These are phyloP conservation scores for Zygaena filipendulae DNA, from an alignment of 2,888 invertebrate species.

Conservation along the genomic window DNA sequence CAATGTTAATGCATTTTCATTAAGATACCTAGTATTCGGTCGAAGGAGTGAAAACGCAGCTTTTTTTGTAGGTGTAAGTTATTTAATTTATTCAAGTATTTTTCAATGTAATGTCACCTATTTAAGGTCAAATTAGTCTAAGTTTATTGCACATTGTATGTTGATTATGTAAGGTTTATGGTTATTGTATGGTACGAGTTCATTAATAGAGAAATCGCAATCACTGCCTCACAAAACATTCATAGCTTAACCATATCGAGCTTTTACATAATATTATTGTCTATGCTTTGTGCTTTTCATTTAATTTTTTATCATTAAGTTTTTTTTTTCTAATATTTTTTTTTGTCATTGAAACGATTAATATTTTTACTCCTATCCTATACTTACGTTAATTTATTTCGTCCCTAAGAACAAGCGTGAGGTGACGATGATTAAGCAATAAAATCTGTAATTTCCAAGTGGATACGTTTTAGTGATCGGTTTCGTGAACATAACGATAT, in stretches of 20 bases:
- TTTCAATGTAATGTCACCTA: too few species aligned
- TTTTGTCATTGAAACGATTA: slow-evolving; percentile 23
- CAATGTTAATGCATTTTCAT: too few species aligned
- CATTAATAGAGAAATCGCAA: slow-evolving; percentile 53
- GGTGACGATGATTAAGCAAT: slow-evolving; percentile 26
- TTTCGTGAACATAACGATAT: slow-evolving; percentile 17
- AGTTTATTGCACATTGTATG: slow-evolving; percentile 23
- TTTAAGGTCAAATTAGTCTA: too few species aligned
- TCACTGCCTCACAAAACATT: slow-evolving; percentile 69
- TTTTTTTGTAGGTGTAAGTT: too few species aligned
- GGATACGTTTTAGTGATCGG: slow-evolving; percentile 20
- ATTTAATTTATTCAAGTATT: too few species aligned
- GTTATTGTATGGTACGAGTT: too few species aligned
- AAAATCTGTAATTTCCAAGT: slow-evolving; percentile 14
- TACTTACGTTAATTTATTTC: slow-evolving; percentile 33
- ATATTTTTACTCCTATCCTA: slow-evolving; percentile 33
- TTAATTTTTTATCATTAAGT: slow-evolving; percentile 39
- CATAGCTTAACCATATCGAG: slow-evolving; percentile 61
- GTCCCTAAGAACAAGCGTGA: slow-evolving; percentile 30
- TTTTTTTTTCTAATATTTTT: slow-evolving; percentile 37
- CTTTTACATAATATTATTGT: slow-evolving; percentile 44
- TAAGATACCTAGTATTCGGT: too few species aligned
- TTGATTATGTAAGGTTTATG: slow-evolving; percentile 22
- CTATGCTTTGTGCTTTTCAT: slow-evolving; percentile 62
- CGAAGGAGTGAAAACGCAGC: too few species aligned